Evolutionary conservation across 2,113 vertebrate species (phyloP).

Genomic region (Archocentrus centrarchus): DNA sequence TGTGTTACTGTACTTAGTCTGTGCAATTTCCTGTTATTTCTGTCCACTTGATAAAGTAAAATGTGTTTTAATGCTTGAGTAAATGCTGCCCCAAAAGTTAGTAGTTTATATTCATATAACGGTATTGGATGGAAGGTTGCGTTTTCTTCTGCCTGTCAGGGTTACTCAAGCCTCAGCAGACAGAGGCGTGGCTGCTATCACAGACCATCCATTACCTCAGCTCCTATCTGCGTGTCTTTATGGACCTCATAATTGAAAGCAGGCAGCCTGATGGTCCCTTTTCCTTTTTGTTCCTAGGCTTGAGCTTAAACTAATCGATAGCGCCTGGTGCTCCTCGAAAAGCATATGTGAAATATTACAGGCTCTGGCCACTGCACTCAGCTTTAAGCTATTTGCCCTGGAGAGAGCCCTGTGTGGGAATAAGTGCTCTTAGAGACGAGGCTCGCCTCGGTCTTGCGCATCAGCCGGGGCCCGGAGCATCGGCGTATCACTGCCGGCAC

Average conservation of each 20-base stretch:
- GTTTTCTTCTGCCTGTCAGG: not conserved
- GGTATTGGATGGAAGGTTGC: not conserved
- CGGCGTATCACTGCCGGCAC: constrained; percentile 67
- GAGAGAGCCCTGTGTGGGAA: constrained; percentile 35
- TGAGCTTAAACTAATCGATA: constrained; percentile 59
- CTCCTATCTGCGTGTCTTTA: constrained; percentile 43
- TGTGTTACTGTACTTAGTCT: not conserved
- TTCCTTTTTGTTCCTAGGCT: constrained; percentile 29
- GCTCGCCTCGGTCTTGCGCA: constrained; percentile 53
- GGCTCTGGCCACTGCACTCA: constrained; percentile 44
- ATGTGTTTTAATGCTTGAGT: not conserved
- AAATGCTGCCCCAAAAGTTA: not conserved
- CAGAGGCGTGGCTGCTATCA: constrained; percentile 42
- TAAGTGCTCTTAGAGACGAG: constrained; percentile 27
- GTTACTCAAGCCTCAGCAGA: constrained; percentile 32
- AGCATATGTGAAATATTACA: constrained; percentile 71
- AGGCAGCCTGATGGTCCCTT: constrained; percentile 34
- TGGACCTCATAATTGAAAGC: constrained; percentile 66
- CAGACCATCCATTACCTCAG: constrained; percentile 53
- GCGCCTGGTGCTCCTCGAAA: constrained; percentile 44
- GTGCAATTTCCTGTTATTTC: not conserved
- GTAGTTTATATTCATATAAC: not conserved
- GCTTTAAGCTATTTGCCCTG: constrained; percentile 59
- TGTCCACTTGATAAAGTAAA: not conserved
- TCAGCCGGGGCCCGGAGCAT: not conserved